Conservation (phyloP, 2,797 vertebrate species). For the Macroramphosus scolopax region DNA sequence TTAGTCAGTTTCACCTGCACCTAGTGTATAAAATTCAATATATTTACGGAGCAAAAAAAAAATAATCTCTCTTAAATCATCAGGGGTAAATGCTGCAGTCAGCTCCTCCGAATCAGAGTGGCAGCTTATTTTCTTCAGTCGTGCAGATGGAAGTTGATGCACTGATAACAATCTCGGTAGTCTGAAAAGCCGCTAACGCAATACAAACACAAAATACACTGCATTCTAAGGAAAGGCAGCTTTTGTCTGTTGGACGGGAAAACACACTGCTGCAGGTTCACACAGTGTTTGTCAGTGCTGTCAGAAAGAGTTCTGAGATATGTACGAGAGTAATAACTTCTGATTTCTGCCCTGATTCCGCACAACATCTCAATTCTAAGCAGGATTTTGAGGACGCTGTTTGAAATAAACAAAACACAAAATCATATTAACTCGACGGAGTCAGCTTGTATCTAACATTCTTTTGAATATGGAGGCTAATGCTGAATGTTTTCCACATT, state of each 20-base stretch:
- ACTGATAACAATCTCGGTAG: constrained; percentile 24
- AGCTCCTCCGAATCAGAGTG: too few species aligned
- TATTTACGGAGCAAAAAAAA: constrained; percentile 18
- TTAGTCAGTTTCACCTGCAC: too few species aligned
- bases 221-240: constrained; percentile 15
- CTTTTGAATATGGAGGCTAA: too few species aligned
- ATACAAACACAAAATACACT: constrained; percentile 16
- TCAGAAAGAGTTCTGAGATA: too few species aligned
- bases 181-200: constrained; percentile 11
- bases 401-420: too few species aligned
- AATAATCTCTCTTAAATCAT: constrained; percentile 34
- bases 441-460: too few species aligned
- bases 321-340: neutral
- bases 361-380: neutral
- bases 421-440: too few species aligned
- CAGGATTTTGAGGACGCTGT: too few species aligned
- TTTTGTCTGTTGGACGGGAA: neutral
- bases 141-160: constrained; percentile 47
- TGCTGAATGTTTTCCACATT: too few species aligned
- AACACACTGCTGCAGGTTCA: constrained; percentile 11
- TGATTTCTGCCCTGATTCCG: constrained; percentile 7
- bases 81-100: constrained; percentile 35
- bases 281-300: constrained; percentile 20
- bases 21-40: constrained; percentile 6
- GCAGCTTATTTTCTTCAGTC: constrained; percentile 27